Evolutionary conservation across 2,797 vertebrate genomes (phyloP).

Genomic region (Sparus aurata): DNA sequence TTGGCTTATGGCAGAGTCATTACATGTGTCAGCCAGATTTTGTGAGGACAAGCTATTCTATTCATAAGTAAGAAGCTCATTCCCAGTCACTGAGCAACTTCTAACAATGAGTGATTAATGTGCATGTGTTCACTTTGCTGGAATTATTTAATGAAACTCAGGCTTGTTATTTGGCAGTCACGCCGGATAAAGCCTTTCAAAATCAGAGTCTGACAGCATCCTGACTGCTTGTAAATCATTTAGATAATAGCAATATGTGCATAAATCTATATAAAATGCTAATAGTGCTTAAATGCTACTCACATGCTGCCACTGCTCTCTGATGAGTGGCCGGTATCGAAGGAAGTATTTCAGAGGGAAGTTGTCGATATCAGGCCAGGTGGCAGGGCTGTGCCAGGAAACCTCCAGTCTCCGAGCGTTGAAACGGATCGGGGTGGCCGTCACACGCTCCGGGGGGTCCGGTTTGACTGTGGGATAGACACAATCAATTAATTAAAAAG

Average conservation of each 20-base stretch:
- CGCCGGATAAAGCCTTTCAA: background rate
- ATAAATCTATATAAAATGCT: background rate
- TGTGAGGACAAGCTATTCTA: background rate
- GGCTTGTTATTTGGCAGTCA: constrained; percentile 1
- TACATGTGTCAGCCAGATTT: constrained; percentile 35
- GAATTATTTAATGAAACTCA: constrained; percentile 22
- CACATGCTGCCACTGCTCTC: constrained; percentile 97
- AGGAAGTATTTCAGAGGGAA: constrained; percentile 98
- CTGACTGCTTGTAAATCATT: constrained; percentile 10
- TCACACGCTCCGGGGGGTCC: constrained; percentile 94
- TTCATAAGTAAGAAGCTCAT: constrained; percentile 5
- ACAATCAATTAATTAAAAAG: constrained; percentile 21
- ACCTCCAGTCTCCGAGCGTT: constrained; percentile 93
- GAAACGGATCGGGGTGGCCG: constrained; percentile 90
- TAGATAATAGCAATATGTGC: background rate
- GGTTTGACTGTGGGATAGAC: constrained; percentile 91
- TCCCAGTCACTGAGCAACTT: constrained; percentile 4
- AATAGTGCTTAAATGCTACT: constrained; percentile 73
- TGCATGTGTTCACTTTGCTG: constrained; percentile 7
- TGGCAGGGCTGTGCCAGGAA: constrained; percentile 94
- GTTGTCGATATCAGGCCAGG: constrained; percentile 95
- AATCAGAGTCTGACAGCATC: background rate
- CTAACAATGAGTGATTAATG: constrained; percentile 27
- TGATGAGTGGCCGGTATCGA: constrained; percentile 95
- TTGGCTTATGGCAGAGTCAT: constrained; percentile 18